Conservation (phyloP, 2,797 vertebrate genomes). For the Salarias fasciatus region DNA sequence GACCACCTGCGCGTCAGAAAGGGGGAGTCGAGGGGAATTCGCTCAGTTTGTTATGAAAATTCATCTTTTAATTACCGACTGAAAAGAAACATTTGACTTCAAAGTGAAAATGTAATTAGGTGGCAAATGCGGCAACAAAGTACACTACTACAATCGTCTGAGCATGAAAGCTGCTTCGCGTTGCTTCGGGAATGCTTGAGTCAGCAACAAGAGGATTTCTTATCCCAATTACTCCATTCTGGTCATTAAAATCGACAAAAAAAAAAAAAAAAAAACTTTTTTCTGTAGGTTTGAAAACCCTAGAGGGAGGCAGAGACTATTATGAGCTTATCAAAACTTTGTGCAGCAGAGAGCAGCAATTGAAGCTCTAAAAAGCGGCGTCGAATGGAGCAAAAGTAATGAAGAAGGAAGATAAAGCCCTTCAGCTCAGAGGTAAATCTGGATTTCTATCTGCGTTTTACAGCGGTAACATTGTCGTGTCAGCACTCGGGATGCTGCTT, state of each 20-base stretch:
- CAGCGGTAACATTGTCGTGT: conserved; percentile 27
- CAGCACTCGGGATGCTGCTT: not conserved
- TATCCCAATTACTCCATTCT: conserved; percentile 22
- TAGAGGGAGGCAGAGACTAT: conserved; percentile 23
- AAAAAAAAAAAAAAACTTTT: conserved; percentile 24
- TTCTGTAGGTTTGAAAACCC: conserved; percentile 31
- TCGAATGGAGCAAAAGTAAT: conserved; percentile 42
- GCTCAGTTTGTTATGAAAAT: not conserved
- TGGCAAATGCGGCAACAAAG: conserved; percentile 32
- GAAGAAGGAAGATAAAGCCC: conserved; percentile 38
- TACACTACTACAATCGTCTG: conserved; percentile 25
- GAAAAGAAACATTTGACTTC: conserved; percentile 16
- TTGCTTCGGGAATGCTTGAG: conserved; percentile 16
- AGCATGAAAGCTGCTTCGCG: conserved; percentile 16
- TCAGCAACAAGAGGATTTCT: conserved; percentile 13
- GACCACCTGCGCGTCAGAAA: conserved; percentile 86
- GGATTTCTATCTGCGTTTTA: conserved; percentile 34
- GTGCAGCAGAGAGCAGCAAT: conserved; percentile 1
- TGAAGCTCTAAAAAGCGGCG: conserved; percentile 12
- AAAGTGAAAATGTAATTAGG: conserved; percentile 16
- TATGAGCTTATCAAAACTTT: conserved; percentile 43
- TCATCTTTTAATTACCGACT: conserved; percentile 13
- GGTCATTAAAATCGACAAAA: conserved; percentile 22
- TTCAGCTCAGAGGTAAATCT: conserved; percentile 31
- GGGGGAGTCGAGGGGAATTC: conserved; percentile 1